These are phyloP conservation scores for Mylabris phalerata DNA, from an alignment of 1,140 invertebrate genomes.

Conservation along the genomic window DNA sequence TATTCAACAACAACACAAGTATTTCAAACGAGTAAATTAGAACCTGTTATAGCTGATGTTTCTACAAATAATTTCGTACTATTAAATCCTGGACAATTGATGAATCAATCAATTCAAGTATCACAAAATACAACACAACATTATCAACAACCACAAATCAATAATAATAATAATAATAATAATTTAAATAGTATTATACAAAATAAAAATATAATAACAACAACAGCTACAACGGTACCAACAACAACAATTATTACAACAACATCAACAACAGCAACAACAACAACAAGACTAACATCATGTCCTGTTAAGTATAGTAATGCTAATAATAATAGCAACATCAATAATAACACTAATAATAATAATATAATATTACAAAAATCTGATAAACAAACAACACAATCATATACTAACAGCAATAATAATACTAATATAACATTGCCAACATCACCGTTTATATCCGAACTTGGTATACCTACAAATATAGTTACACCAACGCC, in stretches of 20 bases:
- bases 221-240: not conserved
- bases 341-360: too few relatives aligned
- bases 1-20: conserved; percentile 75
- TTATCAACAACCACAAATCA: conserved; percentile 33
- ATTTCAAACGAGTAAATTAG: conserved; percentile 74
- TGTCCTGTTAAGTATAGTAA: conserved; percentile 9
- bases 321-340: too few relatives aligned
- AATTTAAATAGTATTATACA: not conserved
- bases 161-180: not conserved
- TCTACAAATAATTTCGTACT: conserved; percentile 60
- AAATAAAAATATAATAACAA: not conserved
- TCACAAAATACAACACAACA: conserved; percentile 37
- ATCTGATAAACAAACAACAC: conserved; percentile 14
- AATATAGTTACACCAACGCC: conserved; percentile 61
- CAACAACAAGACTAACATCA: not conserved
- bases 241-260: not conserved
- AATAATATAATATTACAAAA: conserved; percentile 14
- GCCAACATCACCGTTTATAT: conserved; percentile 50
- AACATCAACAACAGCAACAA: not conserved
- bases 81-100: conserved; percentile 48
- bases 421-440: conserved; percentile 48
- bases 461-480: conserved; percentile 55
- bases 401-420: conserved; percentile 6
- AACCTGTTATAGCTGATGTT: conserved; percentile 63
- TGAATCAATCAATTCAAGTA: conserved; percentile 26